Evolutionary conservation across 2,888 invertebrate species (phyloP).

Genomic region (Catotricha subobsoleta): DNA sequence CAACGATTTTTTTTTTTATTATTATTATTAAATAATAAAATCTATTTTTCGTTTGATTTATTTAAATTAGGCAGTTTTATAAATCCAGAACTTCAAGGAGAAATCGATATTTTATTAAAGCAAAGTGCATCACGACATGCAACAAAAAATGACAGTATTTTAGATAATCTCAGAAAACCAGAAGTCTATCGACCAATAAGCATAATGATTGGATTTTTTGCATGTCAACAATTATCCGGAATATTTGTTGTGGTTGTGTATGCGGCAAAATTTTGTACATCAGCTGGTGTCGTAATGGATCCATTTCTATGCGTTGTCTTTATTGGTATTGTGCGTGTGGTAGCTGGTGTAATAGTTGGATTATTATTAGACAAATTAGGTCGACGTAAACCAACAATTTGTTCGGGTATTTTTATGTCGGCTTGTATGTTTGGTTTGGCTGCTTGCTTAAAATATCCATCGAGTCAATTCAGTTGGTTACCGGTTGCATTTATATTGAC

Average conservation of each 20-base stretch:
- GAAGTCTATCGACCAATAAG: conserved; percentile 27
- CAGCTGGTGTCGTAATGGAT: conserved; percentile 40
- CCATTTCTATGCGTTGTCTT: conserved; percentile 46
- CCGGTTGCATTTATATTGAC: conserved; percentile 33
- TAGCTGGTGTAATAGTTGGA: conserved; percentile 44
- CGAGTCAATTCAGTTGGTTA: not conserved
- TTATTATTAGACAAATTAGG: conserved; percentile 38
- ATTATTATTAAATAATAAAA: too few relatives aligned
- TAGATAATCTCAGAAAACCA: conserved; percentile 18
- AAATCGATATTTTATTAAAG: conserved; percentile 21
- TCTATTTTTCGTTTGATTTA: not conserved
- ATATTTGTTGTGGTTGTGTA: conserved; percentile 55
- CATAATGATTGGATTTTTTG: conserved; percentile 42
- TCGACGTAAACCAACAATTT: conserved; percentile 42
- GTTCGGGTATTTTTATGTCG: conserved; percentile 44
- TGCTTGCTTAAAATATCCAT: conserved; percentile 25
- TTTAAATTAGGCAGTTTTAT: conserved; percentile 7
- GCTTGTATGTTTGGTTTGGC: conserved; percentile 39
- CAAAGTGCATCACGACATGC: conserved; percentile 18
- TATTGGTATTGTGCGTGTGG: conserved; percentile 42
- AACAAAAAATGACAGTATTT: conserved; percentile 16
- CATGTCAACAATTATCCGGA: conserved; percentile 50
- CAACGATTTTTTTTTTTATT: too few relatives aligned
- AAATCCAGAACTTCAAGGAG: conserved; percentile 23
- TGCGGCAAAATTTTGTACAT: conserved; percentile 45